Evolutionary conservation across 2,797 vertebrate genomes (phyloP), one percentile per base, ranked within the genome.

Genomic region (Falco cherrug): DNA sequence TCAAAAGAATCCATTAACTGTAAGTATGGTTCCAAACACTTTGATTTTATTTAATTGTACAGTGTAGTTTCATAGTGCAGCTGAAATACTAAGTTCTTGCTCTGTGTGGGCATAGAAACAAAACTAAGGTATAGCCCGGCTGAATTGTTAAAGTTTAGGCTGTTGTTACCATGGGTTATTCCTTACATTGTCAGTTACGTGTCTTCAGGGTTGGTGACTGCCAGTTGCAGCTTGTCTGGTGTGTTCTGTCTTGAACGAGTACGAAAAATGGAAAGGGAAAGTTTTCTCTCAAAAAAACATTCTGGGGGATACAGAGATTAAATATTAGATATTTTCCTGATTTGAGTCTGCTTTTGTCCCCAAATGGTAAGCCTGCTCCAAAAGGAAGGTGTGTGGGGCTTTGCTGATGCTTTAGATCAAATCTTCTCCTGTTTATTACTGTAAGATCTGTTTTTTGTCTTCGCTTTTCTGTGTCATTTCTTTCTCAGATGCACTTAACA

Each of bases 1-100:
- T 89, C 97, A 47, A 99, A 98, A 92, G 98, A 99, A 69, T 87
- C 96, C 11, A 31, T 99, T 50, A 97, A 98, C 68, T 97, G 99
- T 99, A 97, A 97, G 98, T 96, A 43, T 41, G 71, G 22, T 57
- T 79, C 84, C 85, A 71, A 87, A 77, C 65, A 28, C 59, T 84
- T 84, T 19, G 54, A 51, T 73, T 95, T 91, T 19, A 53, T 82
- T 54, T 12, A 75, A 37, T 29, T 61, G 2, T 6, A 5, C 5
- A 41, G 17, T 2, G 10, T 18, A 15, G 35, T n/a, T 48, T 45
- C 65, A 19, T 2, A 29, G 31, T 11, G 48, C 59, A 68, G 33
- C 57, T 92, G 63, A 57, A 48, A n/a, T 50, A 5, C 5, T 13
- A 31, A 24, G 43, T 33, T 87, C 69, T 76, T 73, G 61, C 48